Conservation (phyloP, 2,888 invertebrate species). For the Pemphredon lugubris region DNA sequence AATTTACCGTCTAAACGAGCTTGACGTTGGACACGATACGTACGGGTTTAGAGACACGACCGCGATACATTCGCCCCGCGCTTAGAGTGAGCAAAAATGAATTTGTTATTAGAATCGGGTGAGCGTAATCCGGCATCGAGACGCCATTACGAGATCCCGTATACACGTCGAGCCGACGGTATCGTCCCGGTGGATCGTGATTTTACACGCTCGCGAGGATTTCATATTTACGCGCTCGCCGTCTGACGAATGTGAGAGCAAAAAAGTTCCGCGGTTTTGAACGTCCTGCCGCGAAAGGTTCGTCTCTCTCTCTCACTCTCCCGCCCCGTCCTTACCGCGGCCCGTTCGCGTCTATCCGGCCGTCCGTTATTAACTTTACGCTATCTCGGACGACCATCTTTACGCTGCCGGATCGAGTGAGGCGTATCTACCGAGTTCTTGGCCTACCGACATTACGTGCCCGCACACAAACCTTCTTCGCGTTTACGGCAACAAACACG, state of each 20-base stretch:
- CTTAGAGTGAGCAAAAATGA: background rate
- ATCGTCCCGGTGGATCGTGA: slow-evolving; percentile 45
- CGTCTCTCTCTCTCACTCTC: too few relatives aligned
- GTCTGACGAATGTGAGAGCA: slow-evolving; percentile 32
- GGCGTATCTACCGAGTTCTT: slow-evolving; percentile 65
- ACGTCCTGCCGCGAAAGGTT: slow-evolving; percentile 43
- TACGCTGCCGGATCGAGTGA: slow-evolving; percentile 76
- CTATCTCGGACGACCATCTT: slow-evolving; percentile 78
- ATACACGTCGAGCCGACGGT: slow-evolving; percentile 31
- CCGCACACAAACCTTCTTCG: slow-evolving; percentile 23
- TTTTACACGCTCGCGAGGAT: slow-evolving; percentile 53
- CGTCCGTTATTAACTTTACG: slow-evolving; percentile 78
- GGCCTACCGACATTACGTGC: slow-evolving; percentile 61
- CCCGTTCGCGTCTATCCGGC: slow-evolving; percentile 71
- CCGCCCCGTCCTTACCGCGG: slow-evolving; percentile 9
- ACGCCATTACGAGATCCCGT: slow-evolving; percentile 30
- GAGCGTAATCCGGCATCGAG: slow-evolving; percentile 23
- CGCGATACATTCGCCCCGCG: too few relatives aligned
- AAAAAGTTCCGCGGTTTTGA: slow-evolving; percentile 56
- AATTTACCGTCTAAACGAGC: too few relatives aligned
- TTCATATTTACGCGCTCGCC: slow-evolving; percentile 53
- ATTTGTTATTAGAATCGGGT: slow-evolving; percentile 1
- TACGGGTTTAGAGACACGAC: too few relatives aligned
- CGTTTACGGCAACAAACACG: background rate
- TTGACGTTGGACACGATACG: too few relatives aligned